phyloP scores from a whole-genome alignment of 1,140 invertebrate species.

The Cydia fagiglandana region DNA sequence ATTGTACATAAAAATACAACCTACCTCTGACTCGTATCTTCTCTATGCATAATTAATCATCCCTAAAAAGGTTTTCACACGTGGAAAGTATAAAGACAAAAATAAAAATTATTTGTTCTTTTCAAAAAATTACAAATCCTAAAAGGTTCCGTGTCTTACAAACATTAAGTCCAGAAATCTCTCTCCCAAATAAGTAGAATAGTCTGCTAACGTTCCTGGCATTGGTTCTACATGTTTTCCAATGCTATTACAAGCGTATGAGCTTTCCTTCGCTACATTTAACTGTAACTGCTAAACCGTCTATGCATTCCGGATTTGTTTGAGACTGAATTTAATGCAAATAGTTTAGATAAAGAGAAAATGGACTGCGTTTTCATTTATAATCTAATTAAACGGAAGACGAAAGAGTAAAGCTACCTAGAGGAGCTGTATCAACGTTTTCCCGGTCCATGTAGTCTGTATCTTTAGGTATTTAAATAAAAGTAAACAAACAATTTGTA shows the following conservation, averaged over 20 bases:
- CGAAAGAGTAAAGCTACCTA: no score
- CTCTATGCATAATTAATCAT: no score
- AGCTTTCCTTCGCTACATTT: not conserved
- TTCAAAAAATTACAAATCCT: not conserved
- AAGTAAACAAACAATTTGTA: no score
- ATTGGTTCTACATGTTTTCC: not conserved
- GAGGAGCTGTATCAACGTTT: no score
- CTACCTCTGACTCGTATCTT: no score
- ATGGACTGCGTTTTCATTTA: not conserved
- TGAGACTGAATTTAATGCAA: not conserved
- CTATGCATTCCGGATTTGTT: not conserved
- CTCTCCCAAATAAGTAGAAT: not conserved
- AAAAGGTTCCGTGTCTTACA: not conserved
- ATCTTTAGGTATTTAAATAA: no score
- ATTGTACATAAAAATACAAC: no score
- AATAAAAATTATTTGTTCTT: no score
- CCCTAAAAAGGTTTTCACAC: no score
- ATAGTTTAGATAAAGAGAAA: not conserved
- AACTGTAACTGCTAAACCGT: not conserved
- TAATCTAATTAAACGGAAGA: no score
- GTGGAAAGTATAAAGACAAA: not conserved
- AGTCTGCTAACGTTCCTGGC: not conserved
- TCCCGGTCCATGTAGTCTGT: no score
- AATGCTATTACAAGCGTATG: constrained; percentile 7
- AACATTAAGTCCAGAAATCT: not conserved